These are phyloP conservation scores for Girardinichthys multiradiatus DNA, from an alignment of 2,113 vertebrate species.

Conservation along the genomic window DNA sequence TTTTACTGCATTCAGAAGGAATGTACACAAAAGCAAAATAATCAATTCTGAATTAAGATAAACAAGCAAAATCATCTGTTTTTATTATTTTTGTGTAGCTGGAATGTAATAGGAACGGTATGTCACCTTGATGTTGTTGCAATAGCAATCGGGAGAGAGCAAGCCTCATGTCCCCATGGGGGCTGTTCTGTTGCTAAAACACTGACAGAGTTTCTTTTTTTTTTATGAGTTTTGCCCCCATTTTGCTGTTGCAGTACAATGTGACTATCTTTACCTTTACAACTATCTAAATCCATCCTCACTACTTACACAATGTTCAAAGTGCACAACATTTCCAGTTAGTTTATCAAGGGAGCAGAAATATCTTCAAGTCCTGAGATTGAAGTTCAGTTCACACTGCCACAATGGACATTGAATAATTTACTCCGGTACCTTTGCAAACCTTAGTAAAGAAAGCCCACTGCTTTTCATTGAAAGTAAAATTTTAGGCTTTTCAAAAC, in stretches of 20 bases:
- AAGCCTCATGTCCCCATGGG: constrained; percentile 33
- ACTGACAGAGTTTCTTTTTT: constrained; percentile 63
- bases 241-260: constrained; percentile 71
- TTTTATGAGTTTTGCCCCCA: constrained; percentile 21
- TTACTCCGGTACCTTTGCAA: constrained; percentile 10
- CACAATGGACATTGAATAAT: constrained; percentile 29
- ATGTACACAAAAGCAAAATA: neutral
- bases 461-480: neutral
- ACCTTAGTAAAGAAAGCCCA: constrained; percentile 5
- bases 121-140: constrained; percentile 50
- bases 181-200: constrained; percentile 37
- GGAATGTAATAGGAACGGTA: constrained; percentile 28
- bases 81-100: neutral
- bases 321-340: constrained; percentile 55
- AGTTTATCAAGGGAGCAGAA: constrained; percentile 30
- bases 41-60: neutral
- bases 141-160: constrained; percentile 43
- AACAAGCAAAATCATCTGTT: neutral
- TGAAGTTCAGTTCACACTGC: constrained; percentile 15
- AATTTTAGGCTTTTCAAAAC: constrained; percentile 24
- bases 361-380: constrained; percentile 34
- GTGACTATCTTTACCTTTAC: constrained; percentile 70
- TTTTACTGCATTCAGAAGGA: neutral
- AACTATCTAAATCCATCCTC: constrained; percentile 77
- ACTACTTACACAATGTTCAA: constrained; percentile 47